Evolutionary conservation across 2,888 invertebrate genomes (phyloP).

Genomic region (Drosophila prolongata): DNA sequence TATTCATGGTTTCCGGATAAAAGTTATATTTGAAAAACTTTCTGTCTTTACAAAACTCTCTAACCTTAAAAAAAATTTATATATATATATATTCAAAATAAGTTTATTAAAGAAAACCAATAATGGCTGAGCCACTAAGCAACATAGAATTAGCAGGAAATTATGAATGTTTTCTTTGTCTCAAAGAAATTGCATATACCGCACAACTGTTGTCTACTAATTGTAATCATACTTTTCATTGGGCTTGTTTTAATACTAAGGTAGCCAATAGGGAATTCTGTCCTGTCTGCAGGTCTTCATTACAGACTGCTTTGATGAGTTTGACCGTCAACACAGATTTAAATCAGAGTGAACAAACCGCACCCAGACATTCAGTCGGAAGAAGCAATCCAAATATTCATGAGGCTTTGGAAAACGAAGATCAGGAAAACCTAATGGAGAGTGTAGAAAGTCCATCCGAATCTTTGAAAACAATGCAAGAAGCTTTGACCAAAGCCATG

Average conservation of each 20-base stretch:
- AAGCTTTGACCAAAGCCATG: no score
- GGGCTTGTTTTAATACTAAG: slow-evolving; percentile 5
- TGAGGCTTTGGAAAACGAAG: not conserved
- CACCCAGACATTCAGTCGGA: slow-evolving; percentile 1
- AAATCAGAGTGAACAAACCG: slow-evolving; percentile 3
- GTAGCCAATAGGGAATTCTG: slow-evolving; percentile 4
- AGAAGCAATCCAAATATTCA: slow-evolving; percentile 6
- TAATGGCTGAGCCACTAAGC: not conserved
- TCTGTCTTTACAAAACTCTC: not conserved
- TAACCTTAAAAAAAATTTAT: not conserved
- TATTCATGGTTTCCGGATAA: not conserved
- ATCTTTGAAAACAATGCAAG: no score
- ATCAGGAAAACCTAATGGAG: no score
- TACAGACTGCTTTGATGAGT: slow-evolving; percentile 10
- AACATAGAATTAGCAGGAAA: not conserved
- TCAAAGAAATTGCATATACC: slow-evolving; percentile 5
- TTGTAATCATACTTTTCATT: slow-evolving; percentile 11
- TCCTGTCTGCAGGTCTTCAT: slow-evolving; percentile 1
- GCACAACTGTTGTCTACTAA: slow-evolving; percentile 4
- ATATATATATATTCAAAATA: not conserved
- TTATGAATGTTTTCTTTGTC: slow-evolving; percentile 1
- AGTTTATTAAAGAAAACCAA: not conserved
- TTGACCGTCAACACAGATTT: slow-evolving; percentile 1
- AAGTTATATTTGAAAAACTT: not conserved
- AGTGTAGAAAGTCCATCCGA: no score